Conservation (phyloP, 2,113 vertebrate species). For the Corythoichthys intestinalis region DNA sequence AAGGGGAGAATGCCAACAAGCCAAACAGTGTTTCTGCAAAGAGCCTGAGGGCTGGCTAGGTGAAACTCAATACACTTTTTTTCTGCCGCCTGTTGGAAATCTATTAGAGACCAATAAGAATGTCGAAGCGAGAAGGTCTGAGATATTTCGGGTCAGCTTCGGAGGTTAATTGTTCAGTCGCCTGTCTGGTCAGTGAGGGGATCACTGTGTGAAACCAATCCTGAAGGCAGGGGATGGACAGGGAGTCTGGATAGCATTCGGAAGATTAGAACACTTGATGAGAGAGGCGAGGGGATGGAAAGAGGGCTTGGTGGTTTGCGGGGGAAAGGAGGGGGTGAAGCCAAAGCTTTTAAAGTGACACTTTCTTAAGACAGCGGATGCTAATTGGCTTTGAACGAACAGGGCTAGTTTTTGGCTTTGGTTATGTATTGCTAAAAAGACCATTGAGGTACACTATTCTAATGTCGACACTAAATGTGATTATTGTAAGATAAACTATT, state of each 20-base stretch:
- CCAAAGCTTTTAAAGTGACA: conserved; percentile 47
- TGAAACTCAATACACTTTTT: conserved; percentile 57
- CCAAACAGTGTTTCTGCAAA: conserved; percentile 35
- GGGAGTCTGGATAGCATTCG: conserved; percentile 54
- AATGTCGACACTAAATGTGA: conserved; percentile 20
- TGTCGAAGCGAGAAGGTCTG: conserved; percentile 47
- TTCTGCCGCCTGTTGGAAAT: conserved; percentile 55
- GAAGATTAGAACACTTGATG: conserved; percentile 63
- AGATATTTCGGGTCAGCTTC: conserved; percentile 70
- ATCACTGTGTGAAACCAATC: conserved; percentile 63
- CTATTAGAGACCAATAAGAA: conserved; percentile 63
- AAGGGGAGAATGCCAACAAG: conserved; percentile 24
- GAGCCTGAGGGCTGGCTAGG: conserved; percentile 27
- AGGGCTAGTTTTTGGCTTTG: conserved; percentile 37
- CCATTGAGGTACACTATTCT: conserved; percentile 16
- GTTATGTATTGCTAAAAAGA: conserved; percentile 40
- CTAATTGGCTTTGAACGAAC: conserved; percentile 50
- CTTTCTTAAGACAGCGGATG: conserved; percentile 41
- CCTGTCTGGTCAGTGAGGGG: conserved; percentile 63
- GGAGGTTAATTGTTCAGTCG: conserved; percentile 71
- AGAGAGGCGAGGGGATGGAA: conserved; percentile 28
- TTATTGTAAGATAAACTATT: background rate
- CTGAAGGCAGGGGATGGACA: conserved; percentile 55
- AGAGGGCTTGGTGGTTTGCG: conserved; percentile 9
- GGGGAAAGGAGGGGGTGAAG: conserved; percentile 27